Evolutionary conservation across 2,113 vertebrate species (phyloP).

Genomic region (Acinonyx jubatus): DNA sequence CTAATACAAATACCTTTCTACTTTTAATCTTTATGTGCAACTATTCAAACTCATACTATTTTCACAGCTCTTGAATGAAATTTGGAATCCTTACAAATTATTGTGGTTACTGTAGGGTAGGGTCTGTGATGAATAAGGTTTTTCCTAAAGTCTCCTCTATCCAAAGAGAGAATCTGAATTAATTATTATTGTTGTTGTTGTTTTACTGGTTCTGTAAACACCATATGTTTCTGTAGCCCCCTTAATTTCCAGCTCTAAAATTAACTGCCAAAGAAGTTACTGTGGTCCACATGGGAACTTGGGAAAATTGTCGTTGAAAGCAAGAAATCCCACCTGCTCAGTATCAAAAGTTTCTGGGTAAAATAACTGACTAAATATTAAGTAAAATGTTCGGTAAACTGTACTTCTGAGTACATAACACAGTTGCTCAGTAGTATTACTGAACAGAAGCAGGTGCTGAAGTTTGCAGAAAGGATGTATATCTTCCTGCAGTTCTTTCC

Average conservation of each 20-base stretch:
- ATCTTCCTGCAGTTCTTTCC: not conserved
- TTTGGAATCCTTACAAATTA: not conserved
- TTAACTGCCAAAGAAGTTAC: not conserved
- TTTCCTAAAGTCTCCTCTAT: not conserved
- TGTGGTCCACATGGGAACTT: not conserved
- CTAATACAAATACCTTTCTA: not conserved
- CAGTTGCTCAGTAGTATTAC: not conserved
- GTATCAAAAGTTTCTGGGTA: not conserved
- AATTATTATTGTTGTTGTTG: not conserved
- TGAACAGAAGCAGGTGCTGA: not conserved
- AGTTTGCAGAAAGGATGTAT: not conserved
- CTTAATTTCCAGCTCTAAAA: not conserved
- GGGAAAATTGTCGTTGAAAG: not conserved
- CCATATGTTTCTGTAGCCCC: not conserved
- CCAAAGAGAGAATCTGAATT: not conserved
- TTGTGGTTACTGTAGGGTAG: not conserved
- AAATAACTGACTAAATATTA: slow-evolving; percentile 26
- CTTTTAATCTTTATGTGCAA: not conserved
- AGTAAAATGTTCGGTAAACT: not conserved
- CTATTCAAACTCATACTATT: not conserved
- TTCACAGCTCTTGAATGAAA: not conserved
- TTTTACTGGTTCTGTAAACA: not conserved
- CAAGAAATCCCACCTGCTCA: slow-evolving; percentile 37
- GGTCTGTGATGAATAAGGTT: not conserved
- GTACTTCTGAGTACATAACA: not conserved